A percentile compares a stretch with the other conserved stretches of the same genome.
These are phyloP conservation scores for Myotis findleyi DNA, from an alignment of 2,797 vertebrate genomes.

Conservation along the genomic window DNA sequence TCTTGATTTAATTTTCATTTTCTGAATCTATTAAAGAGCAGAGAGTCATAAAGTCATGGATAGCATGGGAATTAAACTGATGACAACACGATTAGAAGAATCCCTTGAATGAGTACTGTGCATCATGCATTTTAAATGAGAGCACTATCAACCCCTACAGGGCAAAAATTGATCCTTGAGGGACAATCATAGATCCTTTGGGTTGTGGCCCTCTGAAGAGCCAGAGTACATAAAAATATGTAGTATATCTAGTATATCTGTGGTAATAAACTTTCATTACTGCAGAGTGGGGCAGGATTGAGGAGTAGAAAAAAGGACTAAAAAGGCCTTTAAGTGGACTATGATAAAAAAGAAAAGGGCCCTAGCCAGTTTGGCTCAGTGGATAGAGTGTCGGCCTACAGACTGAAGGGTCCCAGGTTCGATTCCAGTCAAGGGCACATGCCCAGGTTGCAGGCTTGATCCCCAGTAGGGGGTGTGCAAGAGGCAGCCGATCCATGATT, in stretches of 20 bases:
- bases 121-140: background rate
- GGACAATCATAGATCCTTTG: background rate
- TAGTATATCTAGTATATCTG: background rate
- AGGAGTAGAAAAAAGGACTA: background rate
- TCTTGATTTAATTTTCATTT: constrained; percentile 20
- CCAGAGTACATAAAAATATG: background rate
- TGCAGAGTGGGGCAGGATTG: background rate
- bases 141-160: background rate
- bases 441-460: too few species aligned
- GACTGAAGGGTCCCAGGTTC: too few species aligned
- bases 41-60: background rate
- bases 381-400: too few species aligned
- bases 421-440: too few species aligned
- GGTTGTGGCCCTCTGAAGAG: background rate
- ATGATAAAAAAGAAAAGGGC: background rate
- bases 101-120: background rate
- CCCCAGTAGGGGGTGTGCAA: too few species aligned
- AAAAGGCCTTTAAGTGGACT: background rate
- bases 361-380: too few species aligned
- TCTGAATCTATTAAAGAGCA: background rate
- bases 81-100: background rate
- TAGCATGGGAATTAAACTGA: background rate
- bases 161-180: background rate
- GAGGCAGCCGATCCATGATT: too few species aligned
- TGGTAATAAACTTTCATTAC: background rate